Percentiles rank a stretch among this genome's conserved stretches.
These are phyloP conservation scores for Apocrypta bakeri DNA, from an alignment of 1,140 invertebrate species.

Conservation along the genomic window DNA sequence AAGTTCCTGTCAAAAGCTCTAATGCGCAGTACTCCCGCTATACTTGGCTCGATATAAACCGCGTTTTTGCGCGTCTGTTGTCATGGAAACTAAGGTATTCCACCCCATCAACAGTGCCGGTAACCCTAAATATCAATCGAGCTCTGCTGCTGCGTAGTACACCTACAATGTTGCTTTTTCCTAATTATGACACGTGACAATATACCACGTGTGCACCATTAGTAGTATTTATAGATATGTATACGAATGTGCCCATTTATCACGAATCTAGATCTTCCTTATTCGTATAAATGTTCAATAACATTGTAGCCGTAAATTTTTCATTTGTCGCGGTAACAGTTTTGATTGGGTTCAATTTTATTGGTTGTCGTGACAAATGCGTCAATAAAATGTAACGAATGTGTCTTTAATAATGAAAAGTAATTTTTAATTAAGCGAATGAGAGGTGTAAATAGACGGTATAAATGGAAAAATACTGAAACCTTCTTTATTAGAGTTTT, in stretches of 20 bases:
- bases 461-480: no score
- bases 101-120: slow-evolving; percentile 57
- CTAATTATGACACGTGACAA: slow-evolving; percentile 36
- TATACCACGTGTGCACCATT: background rate
- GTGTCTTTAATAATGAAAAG: no score
- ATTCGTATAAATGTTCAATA: background rate
- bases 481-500: no score
- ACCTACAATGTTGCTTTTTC: slow-evolving; percentile 46
- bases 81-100: slow-evolving; percentile 59
- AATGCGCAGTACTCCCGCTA: background rate
- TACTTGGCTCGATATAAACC: slow-evolving; percentile 59
- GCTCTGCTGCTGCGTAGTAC: slow-evolving; percentile 54
- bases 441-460: no score
- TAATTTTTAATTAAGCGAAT: no score
- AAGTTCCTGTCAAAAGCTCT: slow-evolving; percentile 8
- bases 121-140: slow-evolving; percentile 59
- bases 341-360: background rate
- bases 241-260: no score
- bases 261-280: background rate
- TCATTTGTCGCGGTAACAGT: background rate
- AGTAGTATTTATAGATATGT: no score
- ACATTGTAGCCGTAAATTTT: background rate
- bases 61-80: slow-evolving; percentile 66
- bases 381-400: no score
- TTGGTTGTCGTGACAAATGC: background rate